Evolutionary conservation across 2,888 invertebrate species (phyloP).

Genomic region (Norana najaformis): DNA sequence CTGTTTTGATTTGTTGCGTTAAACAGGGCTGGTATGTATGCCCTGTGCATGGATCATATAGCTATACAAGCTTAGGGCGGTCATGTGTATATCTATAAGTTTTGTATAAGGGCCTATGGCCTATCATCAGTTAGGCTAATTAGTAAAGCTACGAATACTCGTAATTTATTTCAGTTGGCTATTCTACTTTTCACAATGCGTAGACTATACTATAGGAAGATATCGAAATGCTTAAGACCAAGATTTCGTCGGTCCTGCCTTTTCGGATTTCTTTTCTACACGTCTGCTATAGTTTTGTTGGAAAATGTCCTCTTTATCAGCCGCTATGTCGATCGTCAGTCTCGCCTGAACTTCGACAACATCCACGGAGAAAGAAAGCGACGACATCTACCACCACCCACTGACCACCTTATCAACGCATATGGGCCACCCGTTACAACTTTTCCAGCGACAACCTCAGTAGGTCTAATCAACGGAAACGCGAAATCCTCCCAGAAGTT

Average conservation of each 20-base stretch:
- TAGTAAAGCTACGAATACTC: background rate
- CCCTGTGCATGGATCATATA: too few species aligned
- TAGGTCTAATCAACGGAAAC: background rate
- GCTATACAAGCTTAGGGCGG: too few species aligned
- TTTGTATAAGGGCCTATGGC: background rate
- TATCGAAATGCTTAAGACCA: background rate
- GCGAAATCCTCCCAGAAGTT: background rate
- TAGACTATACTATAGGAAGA: background rate
- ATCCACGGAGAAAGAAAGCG: background rate
- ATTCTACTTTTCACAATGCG: background rate
- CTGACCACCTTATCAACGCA: background rate
- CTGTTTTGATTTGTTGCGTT: too few species aligned
- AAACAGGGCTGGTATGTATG: too few species aligned
- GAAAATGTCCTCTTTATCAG: constrained; percentile 20
- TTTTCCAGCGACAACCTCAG: background rate
- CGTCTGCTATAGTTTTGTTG: background rate
- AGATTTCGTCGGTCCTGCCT: background rate
- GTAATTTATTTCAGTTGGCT: background rate
- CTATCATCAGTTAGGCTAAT: background rate
- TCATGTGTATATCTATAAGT: too few species aligned
- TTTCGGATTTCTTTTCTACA: background rate
- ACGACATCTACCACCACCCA: background rate
- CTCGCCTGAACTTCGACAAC: background rate
- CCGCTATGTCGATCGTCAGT: background rate
- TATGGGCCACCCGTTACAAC: background rate